Evolutionary conservation across 2,797 vertebrate species (phyloP), one percentile per base, ranked within the genome.

Genomic region (Pygocentrus nattereri): DNA sequence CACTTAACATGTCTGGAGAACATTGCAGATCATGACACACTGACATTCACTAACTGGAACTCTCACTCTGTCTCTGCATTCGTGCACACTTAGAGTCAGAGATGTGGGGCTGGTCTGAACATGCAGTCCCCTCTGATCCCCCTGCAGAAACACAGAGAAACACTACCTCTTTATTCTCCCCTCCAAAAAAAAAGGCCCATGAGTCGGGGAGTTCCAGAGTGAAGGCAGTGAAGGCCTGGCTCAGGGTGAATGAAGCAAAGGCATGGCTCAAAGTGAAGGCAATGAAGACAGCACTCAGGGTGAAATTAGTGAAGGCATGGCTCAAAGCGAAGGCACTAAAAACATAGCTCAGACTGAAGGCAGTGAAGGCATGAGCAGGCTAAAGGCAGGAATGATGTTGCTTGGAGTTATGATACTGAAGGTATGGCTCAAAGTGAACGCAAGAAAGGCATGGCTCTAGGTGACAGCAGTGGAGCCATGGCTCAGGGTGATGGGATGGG

Each of bases 161-260:
- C 94, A 94, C 92, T 93, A 84, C 88, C 84, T 93, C 94, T 94
- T 94, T 94, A 92, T 94, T 92, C 92, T 91, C 90, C 79, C 86
- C 85, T 86, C 88, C 44, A 73, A 82, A 86, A 85, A 80, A 70
- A 83, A 86, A 30, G 13, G 38, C 31, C 16, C 31, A 67, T 64
- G 74, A 79, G 78, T 67, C 23, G 50, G 82, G 62, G 76, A 72
- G 64, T 82, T 82, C 30, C 31, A 62, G 74, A 76, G 80, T 16
- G 59, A 62, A 62, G 59, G 15, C 58, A 62, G 11, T 50, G 59
- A 64, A 47, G 38, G 50, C 56, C 38, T 70, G 58, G 21, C 27
- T 89, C 52, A 54, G 16, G 19, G 19, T 50, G 8, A 15, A 50
- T 5, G 50, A 15, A 16, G 49, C 18, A 13, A 16, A 54, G 21